phyloP scores from a whole-genome alignment of 2,113 vertebrate species.

The Corythaeola cristata region DNA sequence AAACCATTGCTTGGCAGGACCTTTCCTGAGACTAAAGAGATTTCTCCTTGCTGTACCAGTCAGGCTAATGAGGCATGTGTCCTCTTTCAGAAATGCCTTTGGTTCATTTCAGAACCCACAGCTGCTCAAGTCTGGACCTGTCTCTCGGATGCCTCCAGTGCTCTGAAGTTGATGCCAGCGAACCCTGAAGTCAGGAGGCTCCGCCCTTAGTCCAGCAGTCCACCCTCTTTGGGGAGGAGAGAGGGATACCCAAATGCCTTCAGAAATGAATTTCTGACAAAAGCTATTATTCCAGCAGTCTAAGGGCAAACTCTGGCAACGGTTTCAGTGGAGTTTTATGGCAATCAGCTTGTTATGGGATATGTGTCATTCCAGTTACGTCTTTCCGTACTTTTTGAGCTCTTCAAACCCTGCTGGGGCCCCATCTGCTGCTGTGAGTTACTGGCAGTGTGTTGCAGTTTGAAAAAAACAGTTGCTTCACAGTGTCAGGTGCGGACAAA shows the following conservation, averaged over 20 bases:
- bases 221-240: neutral
- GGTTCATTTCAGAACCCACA: neutral
- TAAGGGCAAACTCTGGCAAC: too few relatives aligned
- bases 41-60: neutral
- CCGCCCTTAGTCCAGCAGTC: neutral
- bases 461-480: neutral
- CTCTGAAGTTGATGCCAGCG: neutral
- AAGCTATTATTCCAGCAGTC: neutral
- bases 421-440: neutral
- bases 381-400: neutral
- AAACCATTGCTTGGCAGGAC: neutral
- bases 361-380: rapidly evolving
- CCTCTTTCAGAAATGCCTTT: neutral
- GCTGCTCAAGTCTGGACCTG: neutral
- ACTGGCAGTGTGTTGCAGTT: neutral
- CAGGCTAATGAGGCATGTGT: neutral
- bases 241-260: neutral
- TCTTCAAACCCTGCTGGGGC: neutral
- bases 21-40: neutral
- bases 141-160: neutral
- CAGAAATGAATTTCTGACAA: neutral
- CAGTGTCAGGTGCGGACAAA: neutral
- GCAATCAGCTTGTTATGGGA: rapidly evolving
- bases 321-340: neutral
- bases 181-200: neutral